Base-by-base conservation (phyloP, 2,888 invertebrate species). In the Parnassius orleans region DNA sequence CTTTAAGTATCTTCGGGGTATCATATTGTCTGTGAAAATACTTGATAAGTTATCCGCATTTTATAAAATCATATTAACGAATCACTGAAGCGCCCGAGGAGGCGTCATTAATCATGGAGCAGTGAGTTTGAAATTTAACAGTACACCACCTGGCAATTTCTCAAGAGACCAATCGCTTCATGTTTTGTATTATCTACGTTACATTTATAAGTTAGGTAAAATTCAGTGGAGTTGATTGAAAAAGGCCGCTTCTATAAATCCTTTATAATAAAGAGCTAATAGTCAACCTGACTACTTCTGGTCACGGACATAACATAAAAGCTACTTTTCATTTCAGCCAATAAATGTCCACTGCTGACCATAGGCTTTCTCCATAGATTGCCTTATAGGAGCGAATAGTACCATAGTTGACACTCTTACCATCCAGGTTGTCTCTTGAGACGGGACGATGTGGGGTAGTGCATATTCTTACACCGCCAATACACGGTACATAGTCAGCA, bases 41-140 rank as follows among this genome's bases (percentile, higher is more conserved):
- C n/a, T 46, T n/a, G 46, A 53, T 15, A 14, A 53, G 53, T 42
- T 10, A 44, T 55, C 44, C 24, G 15, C 43, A 24, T 43, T 14
- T 51, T 50, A 50, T 24, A 54, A 60, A 60, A 55, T 60, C 54
- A 55, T 19, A 60, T 60, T 54, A 55, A 24, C 50, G 24, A 60
- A 55, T 59, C 53, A 53, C 60, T 54, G 50, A 24, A 24, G 48
- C 11, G 42, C 19, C 11, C n/a, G 53, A 41, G 50, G 43, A 48
- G 19, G 54, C 48, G 33, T 50, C 60, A 55, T 60, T 50, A 60
- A 60, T 60, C 60, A 60, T 19, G 24, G 12, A 19, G 54, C 33
- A 51, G 12, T 19, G 54, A 50, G 55, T 60, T 55, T 48, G 60
- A 50, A 43, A 55, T 54, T 50, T 51, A 55, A 60, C 50, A 50